Percentiles rank a stretch among this genome's conserved stretches.
phyloP scores from a whole-genome alignment of 2,888 invertebrate species.

The Diloba caeruleocephala region DNA sequence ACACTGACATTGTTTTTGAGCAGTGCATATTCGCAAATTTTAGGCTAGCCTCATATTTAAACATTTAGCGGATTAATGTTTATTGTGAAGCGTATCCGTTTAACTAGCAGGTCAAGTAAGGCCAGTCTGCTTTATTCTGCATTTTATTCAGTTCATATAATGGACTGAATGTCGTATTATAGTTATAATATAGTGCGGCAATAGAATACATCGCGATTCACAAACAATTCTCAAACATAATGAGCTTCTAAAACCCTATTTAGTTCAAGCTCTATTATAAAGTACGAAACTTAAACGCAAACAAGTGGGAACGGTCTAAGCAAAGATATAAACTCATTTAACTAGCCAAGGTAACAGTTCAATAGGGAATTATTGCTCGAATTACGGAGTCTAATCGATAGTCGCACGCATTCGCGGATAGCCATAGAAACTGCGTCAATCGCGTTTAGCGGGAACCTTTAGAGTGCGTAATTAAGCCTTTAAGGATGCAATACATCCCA shows the following conservation, averaged over 20 bases:
- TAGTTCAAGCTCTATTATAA: slow-evolving; percentile 50
- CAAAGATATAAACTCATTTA: slow-evolving; percentile 71
- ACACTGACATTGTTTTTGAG: slow-evolving; percentile 41
- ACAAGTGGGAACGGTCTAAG: slow-evolving; percentile 56
- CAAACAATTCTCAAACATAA: slow-evolving; percentile 49
- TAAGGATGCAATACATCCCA: slow-evolving; percentile 67
- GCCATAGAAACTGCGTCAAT: slow-evolving; percentile 69
- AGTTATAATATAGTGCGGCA: slow-evolving; percentile 44
- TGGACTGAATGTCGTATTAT: slow-evolving; percentile 43
- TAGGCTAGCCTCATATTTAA: slow-evolving; percentile 29
- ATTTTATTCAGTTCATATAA: slow-evolving; percentile 47
- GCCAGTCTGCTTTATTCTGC: slow-evolving; percentile 42
- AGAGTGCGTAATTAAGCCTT: slow-evolving; percentile 68
- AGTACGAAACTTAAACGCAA: slow-evolving; percentile 58
- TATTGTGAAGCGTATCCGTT: slow-evolving; percentile 43
- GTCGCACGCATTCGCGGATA: slow-evolving; percentile 70
- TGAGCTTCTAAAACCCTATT: slow-evolving; percentile 47
- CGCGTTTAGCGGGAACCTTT: slow-evolving; percentile 55
- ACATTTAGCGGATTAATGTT: slow-evolving; percentile 24
- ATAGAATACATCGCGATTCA: slow-evolving; percentile 40
- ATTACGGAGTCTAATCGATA: slow-evolving; percentile 75
- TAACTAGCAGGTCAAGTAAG: slow-evolving; percentile 44
- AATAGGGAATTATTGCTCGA: slow-evolving; percentile 78
- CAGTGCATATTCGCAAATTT: slow-evolving; percentile 27
- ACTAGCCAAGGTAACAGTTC: slow-evolving; percentile 70